These are phyloP conservation scores for Colletes latitarsis DNA, from an alignment of 1,140 invertebrate species.

Conservation along the genomic window DNA sequence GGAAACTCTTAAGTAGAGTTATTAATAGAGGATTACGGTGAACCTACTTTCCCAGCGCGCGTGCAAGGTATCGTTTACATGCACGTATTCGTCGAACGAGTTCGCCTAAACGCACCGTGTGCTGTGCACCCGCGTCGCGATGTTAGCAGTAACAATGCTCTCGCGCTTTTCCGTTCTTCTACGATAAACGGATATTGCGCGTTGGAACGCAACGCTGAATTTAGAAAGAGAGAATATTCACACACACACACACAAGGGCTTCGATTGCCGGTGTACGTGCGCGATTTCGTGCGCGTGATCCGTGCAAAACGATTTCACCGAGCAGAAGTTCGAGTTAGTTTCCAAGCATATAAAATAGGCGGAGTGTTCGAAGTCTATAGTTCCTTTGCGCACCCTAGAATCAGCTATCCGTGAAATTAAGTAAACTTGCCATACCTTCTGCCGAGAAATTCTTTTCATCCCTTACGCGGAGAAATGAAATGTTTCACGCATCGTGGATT, in stretches of 20 bases:
- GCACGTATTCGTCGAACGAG: background rate
- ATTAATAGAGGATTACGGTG: no score
- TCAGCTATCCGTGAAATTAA: slow-evolving; percentile 7
- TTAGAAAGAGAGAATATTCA: background rate
- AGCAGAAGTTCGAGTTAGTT: background rate
- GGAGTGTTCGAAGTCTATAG: background rate
- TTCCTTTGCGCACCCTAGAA: background rate
- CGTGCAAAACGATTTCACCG: slow-evolving; percentile 3
- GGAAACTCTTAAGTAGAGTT: no score
- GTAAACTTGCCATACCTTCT: background rate
- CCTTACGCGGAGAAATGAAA: background rate
- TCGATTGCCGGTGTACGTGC: background rate
- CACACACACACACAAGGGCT: no score
- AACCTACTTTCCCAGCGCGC: no score
- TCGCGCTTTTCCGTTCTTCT: background rate
- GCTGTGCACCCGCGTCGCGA: background rate
- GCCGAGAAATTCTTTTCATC: background rate
- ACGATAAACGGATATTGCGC: slow-evolving; percentile 12
- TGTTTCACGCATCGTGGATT: background rate
- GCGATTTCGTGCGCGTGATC: background rate
- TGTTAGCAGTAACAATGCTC: background rate
- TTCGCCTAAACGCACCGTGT: background rate
- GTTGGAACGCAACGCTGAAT: background rate
- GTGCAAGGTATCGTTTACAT: background rate
- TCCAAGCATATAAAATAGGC: background rate